Conservation (phyloP, 2,888 invertebrate species). For the Netelia virgata region DNA sequence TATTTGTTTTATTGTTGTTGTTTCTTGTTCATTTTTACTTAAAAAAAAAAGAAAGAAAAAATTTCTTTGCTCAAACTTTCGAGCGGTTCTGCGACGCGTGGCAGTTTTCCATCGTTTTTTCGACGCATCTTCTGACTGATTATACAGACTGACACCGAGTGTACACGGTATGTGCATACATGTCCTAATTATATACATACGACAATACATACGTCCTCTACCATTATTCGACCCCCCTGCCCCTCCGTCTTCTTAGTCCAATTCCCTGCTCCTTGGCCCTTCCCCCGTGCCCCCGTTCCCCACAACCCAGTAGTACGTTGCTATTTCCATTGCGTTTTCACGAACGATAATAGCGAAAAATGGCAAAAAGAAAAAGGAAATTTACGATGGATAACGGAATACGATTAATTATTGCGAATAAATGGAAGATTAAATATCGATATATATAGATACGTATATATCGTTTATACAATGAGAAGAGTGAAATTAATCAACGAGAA, state of each 20-base stretch:
- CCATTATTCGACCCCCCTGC: constrained; percentile 49
- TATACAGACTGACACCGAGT: constrained; percentile 74
- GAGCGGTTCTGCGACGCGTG: constrained; percentile 31
- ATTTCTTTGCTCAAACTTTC: background rate
- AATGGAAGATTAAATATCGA: background rate
- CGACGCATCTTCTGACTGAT: constrained; percentile 73
- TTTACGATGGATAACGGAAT: constrained; percentile 14
- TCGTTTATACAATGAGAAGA: constrained; percentile 26
- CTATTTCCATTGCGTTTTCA: constrained; percentile 35
- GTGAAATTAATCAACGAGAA: constrained; percentile 5
- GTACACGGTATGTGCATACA: constrained; percentile 73
- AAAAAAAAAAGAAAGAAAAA: background rate
- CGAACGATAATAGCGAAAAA: constrained; percentile 2
- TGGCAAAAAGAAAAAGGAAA: background rate
- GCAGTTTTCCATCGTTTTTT: constrained; percentile 68
- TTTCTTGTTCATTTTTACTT: background rate
- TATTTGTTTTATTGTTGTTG: constrained; percentile 17
- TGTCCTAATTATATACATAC: constrained; percentile 74
- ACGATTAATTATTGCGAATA: constrained; percentile 9
- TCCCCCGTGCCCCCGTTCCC: background rate
- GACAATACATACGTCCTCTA: constrained; percentile 73
- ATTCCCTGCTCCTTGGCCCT: background rate
- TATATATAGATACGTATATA: constrained; percentile 18
- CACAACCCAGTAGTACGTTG: constrained; percentile 24
- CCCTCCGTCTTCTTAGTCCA: background rate